phyloP scores from a whole-genome alignment of 35 echinoderm and acorn worm species.

The Anneissia japonica region DNA sequence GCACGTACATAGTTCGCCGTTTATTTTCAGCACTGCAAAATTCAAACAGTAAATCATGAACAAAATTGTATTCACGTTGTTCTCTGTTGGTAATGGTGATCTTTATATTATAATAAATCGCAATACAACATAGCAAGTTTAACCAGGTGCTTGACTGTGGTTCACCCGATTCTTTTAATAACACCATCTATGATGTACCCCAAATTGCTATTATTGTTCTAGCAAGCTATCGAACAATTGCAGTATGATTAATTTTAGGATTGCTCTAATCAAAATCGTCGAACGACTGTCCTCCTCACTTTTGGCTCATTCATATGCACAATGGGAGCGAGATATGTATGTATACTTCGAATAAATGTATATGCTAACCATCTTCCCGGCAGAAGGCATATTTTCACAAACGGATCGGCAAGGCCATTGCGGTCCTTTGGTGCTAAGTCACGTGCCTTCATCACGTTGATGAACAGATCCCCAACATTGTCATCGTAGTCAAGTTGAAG shows the following conservation, averaged over 20 bases:
- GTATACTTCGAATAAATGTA: too few species aligned
- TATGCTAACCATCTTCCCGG: constrained; percentile 79
- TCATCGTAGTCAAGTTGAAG: constrained; percentile 81
- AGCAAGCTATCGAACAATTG: background rate
- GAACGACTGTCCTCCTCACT: too few species aligned
- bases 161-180: too few species aligned
- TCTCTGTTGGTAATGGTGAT: too few species aligned
- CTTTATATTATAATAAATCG: too few species aligned
- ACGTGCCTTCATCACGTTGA: constrained; percentile 64
- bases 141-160: too few species aligned
- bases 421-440: constrained; percentile 67
- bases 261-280: too few species aligned
- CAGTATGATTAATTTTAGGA: too few species aligned
- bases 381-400: constrained; percentile 78
- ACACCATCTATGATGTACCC: background rate
- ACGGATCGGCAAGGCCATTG: constrained; percentile 89
- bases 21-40: constrained; percentile 60
- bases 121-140: too few species aligned
- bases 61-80: background rate
- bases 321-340: too few species aligned
- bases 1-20: constrained; percentile 67
- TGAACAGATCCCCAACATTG: constrained; percentile 54
- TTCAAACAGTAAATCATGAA: background rate
- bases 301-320: too few species aligned
- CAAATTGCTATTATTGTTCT: background rate